Conservation (phyloP, 1,140 invertebrate species). For the Orchestia grillus region DNA sequence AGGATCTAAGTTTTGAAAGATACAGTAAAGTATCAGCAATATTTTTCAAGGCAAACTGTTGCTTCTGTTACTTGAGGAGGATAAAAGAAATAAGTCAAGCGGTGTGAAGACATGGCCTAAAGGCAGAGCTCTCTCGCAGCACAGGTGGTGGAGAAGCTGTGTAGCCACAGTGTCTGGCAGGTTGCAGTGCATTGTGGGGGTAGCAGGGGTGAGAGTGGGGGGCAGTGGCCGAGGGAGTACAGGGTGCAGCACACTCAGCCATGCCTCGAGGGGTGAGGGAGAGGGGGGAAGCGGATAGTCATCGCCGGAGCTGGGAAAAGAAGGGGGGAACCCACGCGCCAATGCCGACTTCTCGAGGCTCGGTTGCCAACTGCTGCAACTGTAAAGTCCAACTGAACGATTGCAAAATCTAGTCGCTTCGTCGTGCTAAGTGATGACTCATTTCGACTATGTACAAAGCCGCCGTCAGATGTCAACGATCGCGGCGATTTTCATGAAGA, state of each 20-base stretch:
- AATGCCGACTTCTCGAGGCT: neutral
- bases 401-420: neutral
- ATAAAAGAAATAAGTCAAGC: neutral
- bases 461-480: constrained; percentile 23
- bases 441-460: neutral
- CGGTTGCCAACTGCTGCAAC: constrained; percentile 48
- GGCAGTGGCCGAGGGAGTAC: constrained; percentile 44
- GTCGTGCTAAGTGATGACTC: constrained; percentile 34
- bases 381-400: neutral
- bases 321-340: constrained; percentile 55
- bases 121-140: neutral
- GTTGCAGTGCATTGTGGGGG: constrained; percentile 24
- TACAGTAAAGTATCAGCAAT: too few species aligned
- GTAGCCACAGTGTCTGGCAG: constrained; percentile 4
- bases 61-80: neutral
- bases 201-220: constrained; percentile 19
- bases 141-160: constrained; percentile 2
- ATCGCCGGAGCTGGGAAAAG: constrained; percentile 4
- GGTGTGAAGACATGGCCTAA: neutral
- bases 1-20: too few species aligned
- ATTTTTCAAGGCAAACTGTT: neutral
- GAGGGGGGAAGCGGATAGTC: neutral
- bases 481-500: neutral
- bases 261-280: constrained; percentile 30
- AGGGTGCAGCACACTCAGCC: constrained; percentile 44